phyloP scores from a whole-genome alignment of 2,797 vertebrate genomes.

The Arnoldichthys spilopterus region DNA sequence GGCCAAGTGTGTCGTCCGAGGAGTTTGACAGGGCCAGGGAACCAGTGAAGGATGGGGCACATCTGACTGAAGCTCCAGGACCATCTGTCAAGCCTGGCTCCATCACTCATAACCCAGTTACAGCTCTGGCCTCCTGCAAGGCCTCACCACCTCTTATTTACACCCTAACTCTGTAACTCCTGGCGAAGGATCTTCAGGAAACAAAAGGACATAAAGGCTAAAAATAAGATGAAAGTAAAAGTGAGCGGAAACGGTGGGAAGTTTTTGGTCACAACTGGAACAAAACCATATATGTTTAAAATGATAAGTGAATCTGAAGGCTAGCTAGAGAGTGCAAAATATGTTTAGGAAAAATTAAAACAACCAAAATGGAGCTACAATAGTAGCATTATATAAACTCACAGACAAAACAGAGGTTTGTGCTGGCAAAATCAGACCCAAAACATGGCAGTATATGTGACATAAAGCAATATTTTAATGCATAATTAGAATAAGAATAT shows the following conservation, averaged over 20 bases:
- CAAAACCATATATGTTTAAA: too few relatives aligned
- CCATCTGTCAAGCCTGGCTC: conserved; percentile 60
- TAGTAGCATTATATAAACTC: too few relatives aligned
- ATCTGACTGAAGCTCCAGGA: conserved; percentile 59
- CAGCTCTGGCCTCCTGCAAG: conserved; percentile 38
- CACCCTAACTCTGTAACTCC: conserved; percentile 26
- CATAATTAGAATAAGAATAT: too few relatives aligned
- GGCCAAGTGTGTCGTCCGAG: conserved; percentile 42
- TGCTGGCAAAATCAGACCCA: neutral
- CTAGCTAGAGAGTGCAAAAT: too few relatives aligned
- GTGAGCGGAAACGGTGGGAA: neutral
- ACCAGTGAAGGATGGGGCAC: conserved; percentile 54
- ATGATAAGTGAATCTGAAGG: too few relatives aligned
- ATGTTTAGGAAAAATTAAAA: too few relatives aligned
- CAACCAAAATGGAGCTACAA: too few relatives aligned
- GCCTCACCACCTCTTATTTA: conserved; percentile 38
- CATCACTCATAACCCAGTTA: conserved; percentile 58
- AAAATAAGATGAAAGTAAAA: conserved; percentile 35
- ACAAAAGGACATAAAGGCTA: conserved; percentile 19
- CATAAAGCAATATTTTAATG: neutral
- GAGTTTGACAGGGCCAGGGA: conserved; percentile 52
- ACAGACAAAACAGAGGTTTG: neutral
- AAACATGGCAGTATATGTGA: neutral
- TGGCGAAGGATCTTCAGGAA: conserved; percentile 29
- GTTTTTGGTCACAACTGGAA: neutral